Percentiles rank a stretch among this genome's conserved stretches.
These are phyloP conservation scores for Dromius quadrimaculatus DNA, from an alignment of 2,888 invertebrate genomes.

Conservation along the genomic window DNA sequence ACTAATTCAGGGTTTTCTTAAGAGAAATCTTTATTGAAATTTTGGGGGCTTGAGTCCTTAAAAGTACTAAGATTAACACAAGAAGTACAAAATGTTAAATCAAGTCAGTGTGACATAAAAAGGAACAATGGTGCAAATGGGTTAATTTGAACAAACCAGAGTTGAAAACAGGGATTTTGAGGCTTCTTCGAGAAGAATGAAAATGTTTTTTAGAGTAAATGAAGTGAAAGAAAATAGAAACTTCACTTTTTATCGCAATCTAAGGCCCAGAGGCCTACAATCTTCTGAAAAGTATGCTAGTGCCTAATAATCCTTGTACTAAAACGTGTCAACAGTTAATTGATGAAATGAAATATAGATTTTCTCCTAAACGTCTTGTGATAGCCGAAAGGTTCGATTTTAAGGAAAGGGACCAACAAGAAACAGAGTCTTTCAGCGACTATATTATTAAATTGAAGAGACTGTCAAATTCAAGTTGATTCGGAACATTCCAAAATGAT, in stretches of 20 bases:
- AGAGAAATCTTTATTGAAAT: no score
- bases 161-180: neutral
- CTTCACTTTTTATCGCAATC: neutral
- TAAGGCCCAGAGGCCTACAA: conserved; percentile 3
- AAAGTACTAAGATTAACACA: no score
- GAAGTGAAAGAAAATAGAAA: neutral
- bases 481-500: conserved; percentile 23
- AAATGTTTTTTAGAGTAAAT: neutral
- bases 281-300: neutral
- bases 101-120: neutral
- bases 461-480: neutral
- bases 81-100: no score
- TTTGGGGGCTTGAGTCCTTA: no score
- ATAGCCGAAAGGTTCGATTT: conserved; percentile 15
- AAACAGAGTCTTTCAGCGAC: neutral
- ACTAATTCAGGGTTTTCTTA: no score
- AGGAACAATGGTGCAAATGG: no score
- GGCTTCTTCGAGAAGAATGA: neutral
- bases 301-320: neutral
- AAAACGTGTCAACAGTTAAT: neutral
- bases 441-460: neutral
- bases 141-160: neutral
- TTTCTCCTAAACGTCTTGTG: neutral
- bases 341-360: neutral
- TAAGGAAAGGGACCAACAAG: neutral